phyloP scores from a whole-genome alignment of 2,113 vertebrate genomes.

The Tragelaphus imberbis region DNA sequence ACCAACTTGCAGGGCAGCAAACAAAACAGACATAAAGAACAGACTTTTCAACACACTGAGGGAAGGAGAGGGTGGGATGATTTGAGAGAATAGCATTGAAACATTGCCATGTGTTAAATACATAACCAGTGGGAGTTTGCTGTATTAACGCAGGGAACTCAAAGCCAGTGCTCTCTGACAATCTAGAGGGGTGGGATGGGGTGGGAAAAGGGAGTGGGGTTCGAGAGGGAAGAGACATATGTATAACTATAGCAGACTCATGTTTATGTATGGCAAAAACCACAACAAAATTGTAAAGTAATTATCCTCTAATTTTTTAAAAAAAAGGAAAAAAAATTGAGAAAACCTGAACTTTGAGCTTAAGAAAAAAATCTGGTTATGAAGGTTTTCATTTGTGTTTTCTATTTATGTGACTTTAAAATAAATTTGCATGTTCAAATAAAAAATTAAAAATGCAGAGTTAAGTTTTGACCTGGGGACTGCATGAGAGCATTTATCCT shows the following conservation, averaged over 20 bases:
- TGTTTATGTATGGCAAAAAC: background rate
- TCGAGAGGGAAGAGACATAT: background rate
- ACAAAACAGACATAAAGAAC: background rate
- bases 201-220: background rate
- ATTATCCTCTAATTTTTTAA: background rate
- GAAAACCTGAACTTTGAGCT: background rate
- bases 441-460: background rate
- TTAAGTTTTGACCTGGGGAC: background rate
- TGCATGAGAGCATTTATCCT: background rate
- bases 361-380: background rate
- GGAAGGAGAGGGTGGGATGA: background rate
- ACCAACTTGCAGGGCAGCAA: background rate
- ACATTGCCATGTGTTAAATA: background rate
- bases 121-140: background rate
- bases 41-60: background rate
- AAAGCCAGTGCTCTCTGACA: background rate
- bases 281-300: background rate
- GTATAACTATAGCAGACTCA: background rate
- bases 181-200: no score
- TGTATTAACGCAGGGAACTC: background rate
- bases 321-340: background rate
- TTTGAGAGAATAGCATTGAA: background rate
- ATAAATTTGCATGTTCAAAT: constrained; percentile 7
- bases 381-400: background rate
- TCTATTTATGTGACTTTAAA: constrained; percentile 24